phyloP scores from a whole-genome alignment of 2,113 vertebrate species.

The Tupaia tana region DNA sequence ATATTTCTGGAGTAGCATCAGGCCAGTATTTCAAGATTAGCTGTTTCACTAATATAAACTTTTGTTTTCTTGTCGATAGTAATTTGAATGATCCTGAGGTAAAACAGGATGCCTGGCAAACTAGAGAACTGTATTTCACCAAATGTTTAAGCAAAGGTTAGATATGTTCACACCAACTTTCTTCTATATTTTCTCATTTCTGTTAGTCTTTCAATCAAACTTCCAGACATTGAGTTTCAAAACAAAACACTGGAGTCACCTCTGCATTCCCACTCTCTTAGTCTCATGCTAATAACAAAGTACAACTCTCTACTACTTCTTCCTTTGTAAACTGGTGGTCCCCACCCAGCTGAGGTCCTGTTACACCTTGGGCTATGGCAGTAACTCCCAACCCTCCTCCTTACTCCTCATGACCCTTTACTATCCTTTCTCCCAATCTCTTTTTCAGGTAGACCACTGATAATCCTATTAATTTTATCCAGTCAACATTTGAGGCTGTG shows the following conservation, averaged over 20 bases:
- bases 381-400: neutral
- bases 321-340: neutral
- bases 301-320: neutral
- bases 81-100: neutral
- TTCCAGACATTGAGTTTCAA: neutral
- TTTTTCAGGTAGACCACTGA: neutral
- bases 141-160: neutral
- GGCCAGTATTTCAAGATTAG: neutral
- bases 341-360: neutral
- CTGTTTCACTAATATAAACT: neutral
- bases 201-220: neutral
- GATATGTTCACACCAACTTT: neutral
- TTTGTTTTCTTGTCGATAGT: neutral
- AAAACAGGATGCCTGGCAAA: neutral
- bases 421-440: neutral
- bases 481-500: neutral
- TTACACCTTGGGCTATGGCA: neutral
- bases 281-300: neutral
- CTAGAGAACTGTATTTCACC: neutral
- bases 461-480: neutral
- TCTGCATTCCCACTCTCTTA: neutral
- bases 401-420: neutral
- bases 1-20: neutral
- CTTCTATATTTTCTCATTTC: neutral
- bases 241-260: neutral